Conservation (phyloP, 2,888 invertebrate genomes). For the Macropis europaea region DNA sequence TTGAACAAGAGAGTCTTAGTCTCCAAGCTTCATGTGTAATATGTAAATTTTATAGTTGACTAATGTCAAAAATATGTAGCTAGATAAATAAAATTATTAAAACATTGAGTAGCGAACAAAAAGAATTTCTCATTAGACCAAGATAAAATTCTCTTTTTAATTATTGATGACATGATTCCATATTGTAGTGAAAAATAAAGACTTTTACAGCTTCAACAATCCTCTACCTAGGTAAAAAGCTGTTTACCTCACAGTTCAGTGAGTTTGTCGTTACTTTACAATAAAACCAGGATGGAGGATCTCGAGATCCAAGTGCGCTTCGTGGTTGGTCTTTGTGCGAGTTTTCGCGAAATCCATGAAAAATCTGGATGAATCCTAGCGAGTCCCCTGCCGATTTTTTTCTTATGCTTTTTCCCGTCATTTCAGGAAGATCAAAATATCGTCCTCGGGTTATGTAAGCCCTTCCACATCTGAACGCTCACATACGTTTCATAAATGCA, state of each 20-base stretch:
- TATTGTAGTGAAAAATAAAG: too few relatives aligned
- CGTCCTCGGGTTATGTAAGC: background rate
- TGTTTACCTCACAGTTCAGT: background rate
- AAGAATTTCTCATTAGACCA: too few relatives aligned
- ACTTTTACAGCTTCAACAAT: constrained; percentile 4
- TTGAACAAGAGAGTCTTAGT: too few relatives aligned
- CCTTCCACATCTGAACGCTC: background rate
- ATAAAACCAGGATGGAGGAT: constrained; percentile 16
- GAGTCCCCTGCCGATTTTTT: constrained; percentile 13
- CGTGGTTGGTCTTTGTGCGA: constrained; percentile 44
- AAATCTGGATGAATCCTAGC: constrained; percentile 22
- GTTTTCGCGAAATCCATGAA: constrained; percentile 26
- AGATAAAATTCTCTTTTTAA: too few relatives aligned
- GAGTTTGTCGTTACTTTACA: background rate
- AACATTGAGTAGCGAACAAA: too few relatives aligned
- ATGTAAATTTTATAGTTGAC: too few relatives aligned
- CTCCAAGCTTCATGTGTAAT: too few relatives aligned
- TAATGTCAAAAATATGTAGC: too few relatives aligned
- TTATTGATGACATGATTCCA: too few relatives aligned
- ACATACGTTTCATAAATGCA: too few relatives aligned
- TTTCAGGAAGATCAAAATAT: background rate
- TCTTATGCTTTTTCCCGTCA: background rate
- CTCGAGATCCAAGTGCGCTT: constrained; percentile 20
- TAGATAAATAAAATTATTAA: too few relatives aligned
- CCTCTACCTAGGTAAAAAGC: background rate